Evolutionary conservation across 92 coral and sea anemone species (phyloP).

Genomic region (Paramuricea clavata): DNA sequence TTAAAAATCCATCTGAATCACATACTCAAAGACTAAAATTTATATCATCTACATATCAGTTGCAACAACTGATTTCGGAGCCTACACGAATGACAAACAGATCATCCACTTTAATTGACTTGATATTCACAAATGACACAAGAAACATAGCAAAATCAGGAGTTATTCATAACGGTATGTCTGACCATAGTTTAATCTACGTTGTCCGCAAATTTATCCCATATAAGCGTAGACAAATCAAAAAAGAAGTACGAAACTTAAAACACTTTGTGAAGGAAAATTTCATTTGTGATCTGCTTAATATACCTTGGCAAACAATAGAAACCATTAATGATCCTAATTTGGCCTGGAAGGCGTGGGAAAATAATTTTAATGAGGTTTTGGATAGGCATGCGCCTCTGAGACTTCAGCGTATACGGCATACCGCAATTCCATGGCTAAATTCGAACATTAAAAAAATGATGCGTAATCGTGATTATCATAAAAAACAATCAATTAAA

Average conservation of each 20-base stretch:
- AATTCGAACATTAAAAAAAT: constrained; percentile 35
- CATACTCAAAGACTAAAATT: not conserved
- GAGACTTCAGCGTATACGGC: constrained; percentile 36
- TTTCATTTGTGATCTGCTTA: constrained; percentile 24
- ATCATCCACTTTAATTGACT: not conserved
- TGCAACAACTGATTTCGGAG: not conserved
- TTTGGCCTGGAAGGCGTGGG: constrained; percentile 56
- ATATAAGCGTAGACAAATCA: not conserved
- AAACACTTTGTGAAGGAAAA: constrained; percentile 34
- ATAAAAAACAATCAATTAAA: constrained; percentile 25
- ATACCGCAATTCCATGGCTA: constrained; percentile 49
- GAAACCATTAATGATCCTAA: constrained; percentile 37
- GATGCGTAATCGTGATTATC: constrained; percentile 41
- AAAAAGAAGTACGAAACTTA: constrained; percentile 39
- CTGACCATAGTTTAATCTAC: not conserved
- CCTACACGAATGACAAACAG: not conserved
- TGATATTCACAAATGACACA: not conserved
- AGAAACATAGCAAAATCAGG: not conserved
- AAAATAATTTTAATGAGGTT: constrained; percentile 29
- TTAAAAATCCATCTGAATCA: not conserved
- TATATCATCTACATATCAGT: not conserved
- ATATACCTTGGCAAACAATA: constrained; percentile 44
- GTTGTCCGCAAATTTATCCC: not conserved
- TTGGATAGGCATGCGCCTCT: constrained; percentile 58
- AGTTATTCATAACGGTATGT: not conserved